A percentile compares a stretch with the other conserved stretches of the same genome.
These are phyloP conservation scores for Cepaea hortensis DNA, from an alignment of 2,888 invertebrate species.

Conservation along the genomic window DNA sequence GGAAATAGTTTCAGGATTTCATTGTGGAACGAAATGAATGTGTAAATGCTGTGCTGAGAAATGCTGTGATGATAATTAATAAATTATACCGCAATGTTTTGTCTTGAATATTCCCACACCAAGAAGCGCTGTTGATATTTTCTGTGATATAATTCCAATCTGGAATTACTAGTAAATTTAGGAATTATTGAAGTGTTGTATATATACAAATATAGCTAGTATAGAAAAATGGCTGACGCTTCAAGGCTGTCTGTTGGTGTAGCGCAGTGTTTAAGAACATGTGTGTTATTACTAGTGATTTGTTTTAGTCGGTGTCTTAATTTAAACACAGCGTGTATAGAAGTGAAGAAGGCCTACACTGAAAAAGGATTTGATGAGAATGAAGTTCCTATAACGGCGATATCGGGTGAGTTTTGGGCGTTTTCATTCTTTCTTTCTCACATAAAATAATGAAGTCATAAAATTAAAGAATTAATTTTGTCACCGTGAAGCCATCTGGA, in stretches of 20 bases:
- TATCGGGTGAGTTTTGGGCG: constrained; percentile 78
- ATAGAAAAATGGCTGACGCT: constrained; percentile 60
- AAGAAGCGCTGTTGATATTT: constrained; percentile 14
- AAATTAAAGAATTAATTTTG: neutral
- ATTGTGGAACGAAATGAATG: neutral
- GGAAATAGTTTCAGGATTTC: constrained; percentile 24
- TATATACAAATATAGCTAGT: neutral
- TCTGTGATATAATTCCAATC: constrained; percentile 27
- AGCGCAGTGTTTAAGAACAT: constrained; percentile 53
- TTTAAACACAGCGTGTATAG: constrained; percentile 80
- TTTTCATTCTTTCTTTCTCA: neutral
- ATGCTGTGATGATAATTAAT: constrained; percentile 30
- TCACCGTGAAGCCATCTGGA: no score
- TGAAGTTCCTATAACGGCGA: constrained; percentile 83
- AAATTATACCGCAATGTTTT: constrained; percentile 7
- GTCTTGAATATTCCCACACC: constrained; percentile 30
- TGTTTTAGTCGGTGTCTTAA: constrained; percentile 53
- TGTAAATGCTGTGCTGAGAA: neutral
- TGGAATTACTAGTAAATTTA: constrained; percentile 23
- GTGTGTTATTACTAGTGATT: constrained; percentile 55
- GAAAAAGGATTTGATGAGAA: constrained; percentile 87
- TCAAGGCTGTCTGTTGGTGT: constrained; percentile 39
- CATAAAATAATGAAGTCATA: no score
- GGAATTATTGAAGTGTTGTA: constrained; percentile 20
- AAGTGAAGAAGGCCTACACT: constrained; percentile 89